Base-by-base conservation (phyloP, 2,888 invertebrate genomes). In the Drosophila yooni region DNA sequence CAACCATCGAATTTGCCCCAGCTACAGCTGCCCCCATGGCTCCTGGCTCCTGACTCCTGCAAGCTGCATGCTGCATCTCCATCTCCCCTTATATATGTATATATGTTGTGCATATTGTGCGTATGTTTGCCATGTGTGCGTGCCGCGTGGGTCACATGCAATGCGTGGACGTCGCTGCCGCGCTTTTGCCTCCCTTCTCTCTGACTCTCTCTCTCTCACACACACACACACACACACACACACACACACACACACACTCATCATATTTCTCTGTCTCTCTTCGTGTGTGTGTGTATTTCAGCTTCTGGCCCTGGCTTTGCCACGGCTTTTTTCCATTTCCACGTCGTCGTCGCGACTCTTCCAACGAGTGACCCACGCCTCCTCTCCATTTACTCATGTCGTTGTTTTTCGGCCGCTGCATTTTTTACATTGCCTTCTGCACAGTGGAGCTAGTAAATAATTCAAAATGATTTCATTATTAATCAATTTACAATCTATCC, bases 381-480 rank as follows among this genome's bases (percentile, higher is more conserved):
- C 72, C 70, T 54, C 60, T 57, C 50, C 31, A 54, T 29, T 68
- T 62, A 52, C 54, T 70, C 59, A 36, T 66, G 56, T 65, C 70
- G 64, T 63, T 63, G 72, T 65, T 61, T 68, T 58, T 74, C 71
- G 80, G 85, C 81, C 67, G 78, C 75, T 83, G 83, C 79, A 74
- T 74, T 79, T 79, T 81, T 81, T 66, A 68, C 60, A 51, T 53
- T 72, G 70, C 71, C 56, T 67, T 87, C 78, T 82, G 80, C 63
- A 85, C 88, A 74, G 67, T 89, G 80, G 27, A 2, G 8, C 50
- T n/a, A 60, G 1, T 27, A n/a, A 13, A 15, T 2, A 27, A 3
- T 46, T 21, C 21, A 15, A 15, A 27, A 29, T n/a, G 11, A 11
- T 27, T 25, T 48, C 13, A 27, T 4, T 48, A 48, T 48, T 46